Percentiles rank a stretch among this genome's conserved stretches.
Evolutionary conservation across 2,113 vertebrate species (phyloP).

Genomic region (Lagenorhynchus albirostris): DNA sequence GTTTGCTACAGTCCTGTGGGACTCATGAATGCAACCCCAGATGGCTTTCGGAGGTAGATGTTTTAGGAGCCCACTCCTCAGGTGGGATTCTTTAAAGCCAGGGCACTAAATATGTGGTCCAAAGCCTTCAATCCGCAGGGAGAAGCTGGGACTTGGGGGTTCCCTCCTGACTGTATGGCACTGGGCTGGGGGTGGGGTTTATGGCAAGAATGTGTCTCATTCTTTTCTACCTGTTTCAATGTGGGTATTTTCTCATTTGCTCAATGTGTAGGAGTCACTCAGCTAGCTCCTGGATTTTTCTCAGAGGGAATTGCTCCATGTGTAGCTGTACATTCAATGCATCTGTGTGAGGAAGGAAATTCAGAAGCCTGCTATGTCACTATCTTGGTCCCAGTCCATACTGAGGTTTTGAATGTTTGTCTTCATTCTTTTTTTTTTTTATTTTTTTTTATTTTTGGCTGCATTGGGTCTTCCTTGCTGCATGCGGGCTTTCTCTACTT

Average conservation of each 20-base stretch:
- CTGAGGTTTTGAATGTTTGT: background rate
- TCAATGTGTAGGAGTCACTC: background rate
- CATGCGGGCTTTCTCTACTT: too few species aligned
- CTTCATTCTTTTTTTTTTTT: background rate
- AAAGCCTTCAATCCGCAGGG: background rate
- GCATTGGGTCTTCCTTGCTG: too few species aligned
- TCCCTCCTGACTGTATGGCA: background rate
- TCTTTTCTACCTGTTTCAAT: background rate
- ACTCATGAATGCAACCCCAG: background rate
- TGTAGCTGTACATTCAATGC: background rate
- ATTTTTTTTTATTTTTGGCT: too few species aligned
- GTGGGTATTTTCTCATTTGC: background rate
- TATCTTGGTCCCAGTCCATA: background rate
- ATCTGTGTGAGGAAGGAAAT: background rate
- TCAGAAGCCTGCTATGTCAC: background rate
- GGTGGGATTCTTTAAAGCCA: background rate
- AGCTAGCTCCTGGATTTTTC: background rate
- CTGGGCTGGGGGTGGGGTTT: background rate
- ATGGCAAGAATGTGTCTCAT: background rate
- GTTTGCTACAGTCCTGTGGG: background rate
- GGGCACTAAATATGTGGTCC: background rate
- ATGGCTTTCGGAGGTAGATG: background rate
- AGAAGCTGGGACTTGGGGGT: background rate
- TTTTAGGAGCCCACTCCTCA: background rate
- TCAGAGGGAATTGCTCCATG: background rate